Evolutionary conservation across 2,888 invertebrate genomes (phyloP), one percentile per base, ranked within the genome.

Genomic region (Athalia rosae): DNA sequence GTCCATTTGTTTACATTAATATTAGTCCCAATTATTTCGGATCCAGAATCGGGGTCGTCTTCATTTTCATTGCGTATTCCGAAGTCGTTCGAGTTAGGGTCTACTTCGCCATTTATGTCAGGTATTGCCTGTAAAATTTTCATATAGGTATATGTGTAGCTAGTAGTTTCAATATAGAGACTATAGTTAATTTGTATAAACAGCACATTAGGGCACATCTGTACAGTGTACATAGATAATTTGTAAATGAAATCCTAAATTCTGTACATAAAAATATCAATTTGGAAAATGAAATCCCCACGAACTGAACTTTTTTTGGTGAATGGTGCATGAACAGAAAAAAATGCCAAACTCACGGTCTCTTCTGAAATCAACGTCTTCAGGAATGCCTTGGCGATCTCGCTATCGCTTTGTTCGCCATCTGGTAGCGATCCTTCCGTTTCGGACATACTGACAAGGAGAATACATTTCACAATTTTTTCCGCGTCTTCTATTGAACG

Each of bases 381-480:
- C 8, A 77, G 48, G 47, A 47, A 59, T 41, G 28, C 15, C 47
- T 77, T 77, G 15, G 67, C 77, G 11, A 8, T 28, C 61, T 77
- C 77, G 59, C 67, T 59, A 5, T 59, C 41, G 4, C 47, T 59
- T 28, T 59, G 13, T 8, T 6, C 4, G 45, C 61, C 77, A 48
- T 59, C n/a, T 48, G 58, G 15, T 13, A 77, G 61, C 4, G 11
- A 41, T 13, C 74, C 73, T 15, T 79, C 74, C n/a, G 74, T 79
- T 56, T 77, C 77, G 8, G 11, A 59, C 0, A 8, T 28, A 1
- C 56, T 45, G 4, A 73, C 47, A 28, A 73, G 5, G 2, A 79
- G 56, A 59, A 77, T 63, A 4, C 59, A 59, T 71, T 73, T 43
- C 13, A 79, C 6, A 9, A 79, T 47, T 50, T 50, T 43, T 53